Base-by-base conservation (phyloP, 2,113 vertebrate genomes). In the Chaetodon trifascialis region DNA sequence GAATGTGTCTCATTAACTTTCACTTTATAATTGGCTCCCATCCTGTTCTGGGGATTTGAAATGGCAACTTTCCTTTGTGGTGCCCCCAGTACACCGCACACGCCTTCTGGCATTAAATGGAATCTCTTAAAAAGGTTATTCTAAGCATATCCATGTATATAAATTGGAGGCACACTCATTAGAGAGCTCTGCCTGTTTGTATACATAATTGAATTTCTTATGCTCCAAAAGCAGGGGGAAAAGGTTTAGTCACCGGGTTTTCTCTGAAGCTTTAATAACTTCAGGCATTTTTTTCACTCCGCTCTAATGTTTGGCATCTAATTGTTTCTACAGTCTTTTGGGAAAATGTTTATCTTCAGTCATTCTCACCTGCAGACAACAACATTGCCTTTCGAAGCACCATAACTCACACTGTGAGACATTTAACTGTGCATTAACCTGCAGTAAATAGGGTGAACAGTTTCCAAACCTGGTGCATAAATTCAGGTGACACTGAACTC, bases 1-100 rank as follows among this genome's bases (percentile, higher is more conserved):
- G 60, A 76, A 70, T 49, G 42, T 78, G 74, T 84, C 82, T 86
- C 85, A 84, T 88, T 87, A 80, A 71, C 30, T 76, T 75, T 78
- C 25, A 68, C 69, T 82, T 82, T 52, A 67, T 90, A 92, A 90
- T 86, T 90, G 90, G 77, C 69, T 77, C 55, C 52, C 51, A 52
- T 83, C 72, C 75, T 84, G 69, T 86, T 84, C 72, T 30, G 30
- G 65, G 76, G 62, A 78, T 86, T 84, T 78, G 59, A 84, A 83
- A 84, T 46, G 67, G 73, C 63, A 82, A 40, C 68, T 55, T 80
- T 78, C 36, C 64, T 83, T 70, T 60, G 71, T 47, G 76, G 16
- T 51, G 46, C 12, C 36, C 56, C 11, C 42, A 3, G 38, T 38
- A 21, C 3, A 1, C 40, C 2, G 0, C 55, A 11, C 2, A 0